These are phyloP conservation scores for Hydrochoerus hydrochaeris DNA, from an alignment of 2,113 vertebrate genomes.

Conservation along the genomic window DNA sequence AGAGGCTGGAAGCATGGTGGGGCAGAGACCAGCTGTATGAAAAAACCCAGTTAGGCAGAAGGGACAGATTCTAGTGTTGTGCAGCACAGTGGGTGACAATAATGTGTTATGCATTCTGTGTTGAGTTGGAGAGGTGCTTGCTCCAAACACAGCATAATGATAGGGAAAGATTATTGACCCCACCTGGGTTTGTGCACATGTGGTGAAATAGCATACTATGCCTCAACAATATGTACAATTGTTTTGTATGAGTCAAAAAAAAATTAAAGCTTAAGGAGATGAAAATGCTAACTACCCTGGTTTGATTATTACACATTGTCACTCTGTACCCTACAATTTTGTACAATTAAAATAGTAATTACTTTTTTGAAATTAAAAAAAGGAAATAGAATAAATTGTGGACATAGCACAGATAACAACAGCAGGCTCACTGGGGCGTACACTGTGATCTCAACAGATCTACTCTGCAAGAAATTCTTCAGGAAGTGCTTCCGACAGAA, in stretches of 20 bases:
- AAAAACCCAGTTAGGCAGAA: not conserved
- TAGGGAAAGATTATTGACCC: not conserved
- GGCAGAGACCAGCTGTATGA: not conserved
- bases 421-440: not conserved
- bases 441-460: not conserved
- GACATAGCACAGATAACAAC: not conserved
- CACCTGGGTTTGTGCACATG: not conserved
- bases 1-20: not conserved
- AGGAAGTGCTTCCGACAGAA: not conserved
- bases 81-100: not conserved
- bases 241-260: not conserved
- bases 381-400: not conserved
- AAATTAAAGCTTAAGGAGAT: not conserved
- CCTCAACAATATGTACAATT: not conserved
- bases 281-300: not conserved
- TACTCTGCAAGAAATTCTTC: not conserved
- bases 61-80: not conserved
- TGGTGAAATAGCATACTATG: not conserved
- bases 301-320: not conserved
- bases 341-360: not conserved
- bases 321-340: not conserved
- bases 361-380: not conserved
- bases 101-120: not conserved
- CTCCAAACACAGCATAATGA: not conserved
- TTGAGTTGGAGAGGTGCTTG: not conserved